Evolutionary conservation across 2,888 invertebrate genomes (phyloP), one percentile per base, ranked within the genome.

Genomic region (Gandaritis pyraliata): DNA sequence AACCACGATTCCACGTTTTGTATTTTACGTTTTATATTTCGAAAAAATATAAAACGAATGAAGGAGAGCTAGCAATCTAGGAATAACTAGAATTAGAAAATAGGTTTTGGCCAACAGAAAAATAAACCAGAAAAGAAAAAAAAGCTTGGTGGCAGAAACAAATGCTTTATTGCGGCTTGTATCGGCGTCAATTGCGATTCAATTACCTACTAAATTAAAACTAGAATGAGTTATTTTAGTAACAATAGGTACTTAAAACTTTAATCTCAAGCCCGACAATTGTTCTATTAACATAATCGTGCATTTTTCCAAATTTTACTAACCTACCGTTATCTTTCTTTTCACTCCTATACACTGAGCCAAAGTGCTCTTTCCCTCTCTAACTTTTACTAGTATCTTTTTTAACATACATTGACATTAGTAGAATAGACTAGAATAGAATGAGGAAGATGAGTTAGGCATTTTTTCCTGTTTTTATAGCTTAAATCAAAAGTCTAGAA

Each of bases 331-430:
- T 69, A 58, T 57, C 58, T 60, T 66, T 62, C 59, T 54, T 60
- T 65, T 64, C 61, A 53, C 60, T 63, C 76, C 63, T 70, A 62
- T 70, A 70, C 78, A 81, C 79, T 68, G 64, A 69, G 64, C 73
- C 72, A 75, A 76, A 12, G 80, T 81, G 85, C 81, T 86, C 87
- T 87, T 85, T 88, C 76, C 85, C 86, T 86, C 86, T 85, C 80
- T 86, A 84, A 86, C 83, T 80, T 84, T 77, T 60, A 53, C 50
- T 53, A 50, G 43, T 58, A 47, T 59, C 51, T 51, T 47, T n/a
- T 56, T 33, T 61, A 61, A 55, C 66, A 30, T 51, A 57, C 61
- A 61, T 57, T 33, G 45, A 68, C 54, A 48, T 66, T 33, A 33
- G 41, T 66, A 65, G 61, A 51, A 23, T 64, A 63, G 57, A 53